Evolutionary conservation across 2,113 vertebrate genomes (phyloP).

Genomic region (Perca schrenkii): DNA sequence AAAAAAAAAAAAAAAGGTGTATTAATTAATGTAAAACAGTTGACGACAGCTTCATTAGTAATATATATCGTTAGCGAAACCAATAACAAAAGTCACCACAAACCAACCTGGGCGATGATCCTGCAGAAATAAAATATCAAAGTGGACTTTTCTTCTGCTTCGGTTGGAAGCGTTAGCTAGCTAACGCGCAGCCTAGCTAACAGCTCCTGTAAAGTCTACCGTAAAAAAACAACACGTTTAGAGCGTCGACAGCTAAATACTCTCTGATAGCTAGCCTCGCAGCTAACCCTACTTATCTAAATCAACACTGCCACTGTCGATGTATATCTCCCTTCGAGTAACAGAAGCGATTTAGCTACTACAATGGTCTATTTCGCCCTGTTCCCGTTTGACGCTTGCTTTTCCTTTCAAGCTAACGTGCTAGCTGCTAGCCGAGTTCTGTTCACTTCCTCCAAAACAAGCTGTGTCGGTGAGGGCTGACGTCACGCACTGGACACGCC

Average conservation of each 20-base stretch:
- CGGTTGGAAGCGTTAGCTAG: slow-evolving; percentile 60
- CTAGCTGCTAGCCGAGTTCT: slow-evolving; percentile 62
- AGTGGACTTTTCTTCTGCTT: slow-evolving; percentile 64
- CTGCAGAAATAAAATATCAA: slow-evolving; percentile 49
- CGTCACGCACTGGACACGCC: slow-evolving; percentile 73
- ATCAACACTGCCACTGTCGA: slow-evolving; percentile 26
- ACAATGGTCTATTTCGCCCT: slow-evolving; percentile 30
- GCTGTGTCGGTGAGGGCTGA: slow-evolving; percentile 54
- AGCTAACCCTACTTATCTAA: slow-evolving; percentile 20
- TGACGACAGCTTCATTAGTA: not conserved
- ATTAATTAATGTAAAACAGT: slow-evolving; percentile 3
- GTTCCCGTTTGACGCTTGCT: slow-evolving; percentile 62
- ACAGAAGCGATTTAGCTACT: not conserved
- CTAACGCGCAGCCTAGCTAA: slow-evolving; percentile 66
- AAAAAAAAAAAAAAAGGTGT: not conserved
- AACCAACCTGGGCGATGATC: slow-evolving; percentile 68
- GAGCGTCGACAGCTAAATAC: slow-evolving; percentile 32
- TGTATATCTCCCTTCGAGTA: slow-evolving; percentile 14
- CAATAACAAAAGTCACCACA: not conserved
- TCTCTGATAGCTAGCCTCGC: slow-evolving; percentile 10
- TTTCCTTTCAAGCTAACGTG: slow-evolving; percentile 66
- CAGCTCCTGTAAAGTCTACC: slow-evolving; percentile 61
- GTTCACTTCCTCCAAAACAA: slow-evolving; percentile 85
- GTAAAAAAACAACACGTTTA: slow-evolving; percentile 61
- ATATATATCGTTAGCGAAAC: not conserved